These are phyloP conservation scores for Chromis chromis DNA, from an alignment of 2,797 vertebrate genomes.

Conservation along the genomic window DNA sequence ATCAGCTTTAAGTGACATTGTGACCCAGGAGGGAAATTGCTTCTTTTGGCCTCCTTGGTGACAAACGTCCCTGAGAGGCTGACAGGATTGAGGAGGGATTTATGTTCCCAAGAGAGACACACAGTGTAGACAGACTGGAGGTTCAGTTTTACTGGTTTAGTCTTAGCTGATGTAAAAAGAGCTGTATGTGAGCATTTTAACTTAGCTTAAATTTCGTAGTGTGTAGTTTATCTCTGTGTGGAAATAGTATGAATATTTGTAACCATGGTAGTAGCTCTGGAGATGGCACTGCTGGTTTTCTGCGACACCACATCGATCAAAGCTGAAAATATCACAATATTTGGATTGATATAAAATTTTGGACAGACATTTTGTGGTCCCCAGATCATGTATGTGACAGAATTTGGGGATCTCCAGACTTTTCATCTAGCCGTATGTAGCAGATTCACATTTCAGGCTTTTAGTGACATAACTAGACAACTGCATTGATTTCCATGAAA, in stretches of 20 bases:
- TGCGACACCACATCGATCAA: not conserved
- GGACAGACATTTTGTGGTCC: not conserved
- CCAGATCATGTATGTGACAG: not conserved
- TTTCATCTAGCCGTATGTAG: not conserved
- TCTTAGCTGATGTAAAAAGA: not conserved
- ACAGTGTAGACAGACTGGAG: not conserved
- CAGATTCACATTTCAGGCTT: not conserved
- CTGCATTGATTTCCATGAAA: not conserved
- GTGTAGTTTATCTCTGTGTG: not conserved
- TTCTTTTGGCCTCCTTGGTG: slow-evolving; percentile 20
- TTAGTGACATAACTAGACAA: not conserved
- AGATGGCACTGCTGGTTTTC: not conserved
- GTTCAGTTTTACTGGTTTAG: not conserved
- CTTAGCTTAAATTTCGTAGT: not conserved
- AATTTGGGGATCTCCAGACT: not conserved
- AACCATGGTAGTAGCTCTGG: not conserved
- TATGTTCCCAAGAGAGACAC: slow-evolving; percentile 25
- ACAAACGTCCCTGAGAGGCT: slow-evolving; percentile 36
- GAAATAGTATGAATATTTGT: not conserved
- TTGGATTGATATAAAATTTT: not conserved
- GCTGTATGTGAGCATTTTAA: slow-evolving; percentile 4
- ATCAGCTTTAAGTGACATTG: slow-evolving; percentile 36
- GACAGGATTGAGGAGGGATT: slow-evolving; percentile 19
- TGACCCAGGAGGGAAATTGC: not conserved
- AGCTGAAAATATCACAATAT: not conserved